Percentiles rank a stretch among this genome's conserved stretches.
These are phyloP conservation scores for Taenioides sp. DNA, from an alignment of 2,797 vertebrate species.

Conservation along the genomic window DNA sequence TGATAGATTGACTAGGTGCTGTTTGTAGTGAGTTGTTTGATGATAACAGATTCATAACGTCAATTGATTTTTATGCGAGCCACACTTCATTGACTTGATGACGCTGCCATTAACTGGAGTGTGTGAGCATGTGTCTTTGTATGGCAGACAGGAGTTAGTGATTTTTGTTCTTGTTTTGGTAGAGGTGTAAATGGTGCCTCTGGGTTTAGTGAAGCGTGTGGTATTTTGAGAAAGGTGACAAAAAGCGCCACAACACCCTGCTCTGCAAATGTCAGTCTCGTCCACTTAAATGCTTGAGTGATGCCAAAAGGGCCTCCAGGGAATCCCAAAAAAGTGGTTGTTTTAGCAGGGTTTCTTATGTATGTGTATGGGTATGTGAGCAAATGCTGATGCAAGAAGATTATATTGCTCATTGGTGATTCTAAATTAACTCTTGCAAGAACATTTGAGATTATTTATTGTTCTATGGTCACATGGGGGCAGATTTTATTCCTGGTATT, in stretches of 20 bases:
- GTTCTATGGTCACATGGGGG: not conserved
- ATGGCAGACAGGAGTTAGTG: slow-evolving; percentile 19
- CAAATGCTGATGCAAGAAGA: not conserved
- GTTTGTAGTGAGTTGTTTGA: slow-evolving; percentile 64
- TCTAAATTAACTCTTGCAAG: not conserved
- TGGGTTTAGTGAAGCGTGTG: slow-evolving; percentile 54
- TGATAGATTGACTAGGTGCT: slow-evolving; percentile 67
- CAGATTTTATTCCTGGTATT: no score
- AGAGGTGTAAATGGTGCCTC: slow-evolving; percentile 38
- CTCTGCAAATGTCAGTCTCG: slow-evolving; percentile 73
- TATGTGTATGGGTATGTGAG: slow-evolving; percentile 23
- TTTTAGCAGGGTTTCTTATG: slow-evolving; percentile 31
- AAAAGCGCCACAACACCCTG: slow-evolving; percentile 62
- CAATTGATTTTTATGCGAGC: slow-evolving; percentile 64
- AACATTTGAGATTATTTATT: not conserved
- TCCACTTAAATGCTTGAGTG: slow-evolving; percentile 74
- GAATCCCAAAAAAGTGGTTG: slow-evolving; percentile 60
- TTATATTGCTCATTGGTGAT: not conserved
- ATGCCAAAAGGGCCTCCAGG: slow-evolving; percentile 55
- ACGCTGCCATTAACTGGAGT: slow-evolving; percentile 63
- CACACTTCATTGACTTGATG: slow-evolving; percentile 44
- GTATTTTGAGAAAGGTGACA: slow-evolving; percentile 53
- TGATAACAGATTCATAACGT: slow-evolving; percentile 51
- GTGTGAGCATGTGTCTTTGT: slow-evolving; percentile 33
- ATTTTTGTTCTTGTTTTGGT: slow-evolving; percentile 21